These are phyloP conservation scores for Tragelaphus strepsiceros DNA, from an alignment of 2,113 vertebrate genomes.

Conservation along the genomic window DNA sequence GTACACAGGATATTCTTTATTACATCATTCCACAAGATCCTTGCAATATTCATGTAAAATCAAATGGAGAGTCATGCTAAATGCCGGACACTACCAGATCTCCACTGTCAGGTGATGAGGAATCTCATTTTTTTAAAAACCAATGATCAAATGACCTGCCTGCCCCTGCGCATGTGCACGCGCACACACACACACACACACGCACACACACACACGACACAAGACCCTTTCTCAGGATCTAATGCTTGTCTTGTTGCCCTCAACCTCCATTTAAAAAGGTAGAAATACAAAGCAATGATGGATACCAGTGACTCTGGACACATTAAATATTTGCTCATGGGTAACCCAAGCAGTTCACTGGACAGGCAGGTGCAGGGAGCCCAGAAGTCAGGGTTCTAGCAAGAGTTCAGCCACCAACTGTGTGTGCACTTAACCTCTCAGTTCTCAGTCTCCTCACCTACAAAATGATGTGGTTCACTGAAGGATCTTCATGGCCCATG, in stretches of 20 bases:
- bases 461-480: neutral
- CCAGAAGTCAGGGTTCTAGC: neutral
- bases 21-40: slow-evolving; percentile 47
- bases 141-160: neutral
- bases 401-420: neutral
- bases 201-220: neutral
- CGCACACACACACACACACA: neutral
- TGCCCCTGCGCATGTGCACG: accelerated
- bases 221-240: neutral
- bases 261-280: neutral
- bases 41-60: neutral
- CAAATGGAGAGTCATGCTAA: neutral
- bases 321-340: neutral
- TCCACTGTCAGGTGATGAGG: neutral
- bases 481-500: neutral
- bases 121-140: neutral
- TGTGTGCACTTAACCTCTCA: neutral
- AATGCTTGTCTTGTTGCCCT: neutral
- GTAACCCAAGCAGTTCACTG: neutral
- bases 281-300: neutral
- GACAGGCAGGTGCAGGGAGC: neutral
- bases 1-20: slow-evolving; percentile 56
- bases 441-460: neutral
- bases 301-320: neutral
- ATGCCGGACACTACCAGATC: neutral